Conservation (phyloP, 1,140 invertebrate species). For the Euschistus heros region DNA sequence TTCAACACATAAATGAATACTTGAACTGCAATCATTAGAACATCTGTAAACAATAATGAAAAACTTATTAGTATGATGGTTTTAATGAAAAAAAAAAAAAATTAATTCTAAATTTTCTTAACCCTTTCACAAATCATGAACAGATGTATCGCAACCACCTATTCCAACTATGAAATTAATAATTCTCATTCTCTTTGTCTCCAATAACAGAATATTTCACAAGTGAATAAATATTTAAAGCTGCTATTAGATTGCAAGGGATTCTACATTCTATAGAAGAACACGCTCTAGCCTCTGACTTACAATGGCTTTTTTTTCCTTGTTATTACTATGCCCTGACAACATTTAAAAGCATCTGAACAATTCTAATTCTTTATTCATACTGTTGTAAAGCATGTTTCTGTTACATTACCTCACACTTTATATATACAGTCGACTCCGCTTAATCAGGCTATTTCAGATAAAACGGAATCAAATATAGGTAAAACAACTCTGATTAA, state of each 20-base stretch:
- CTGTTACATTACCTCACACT: too few relatives aligned
- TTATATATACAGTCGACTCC: too few relatives aligned
- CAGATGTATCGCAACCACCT: neutral
- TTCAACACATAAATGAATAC: neutral
- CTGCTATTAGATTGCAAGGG: neutral
- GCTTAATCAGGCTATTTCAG: too few relatives aligned
- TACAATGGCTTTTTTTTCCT: too few relatives aligned
- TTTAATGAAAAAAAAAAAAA: neutral
- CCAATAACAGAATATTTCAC: neutral
- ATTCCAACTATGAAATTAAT: neutral
- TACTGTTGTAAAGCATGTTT: too few relatives aligned
- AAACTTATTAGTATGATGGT: neutral
- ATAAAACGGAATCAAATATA: too few relatives aligned
- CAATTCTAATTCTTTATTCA: too few relatives aligned
- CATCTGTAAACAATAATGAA: neutral
- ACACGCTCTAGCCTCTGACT: too few relatives aligned
- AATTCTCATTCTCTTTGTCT: neutral
- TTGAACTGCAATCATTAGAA: neutral
- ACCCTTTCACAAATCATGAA: neutral
- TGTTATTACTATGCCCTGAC: too few relatives aligned
- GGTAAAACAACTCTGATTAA: too few relatives aligned
- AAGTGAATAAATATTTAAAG: neutral
- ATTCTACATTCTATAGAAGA: neutral
- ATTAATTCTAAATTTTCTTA: neutral
- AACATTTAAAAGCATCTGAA: too few relatives aligned